These are phyloP conservation scores for Meiosimyza decipiens DNA, from an alignment of 2,888 invertebrate genomes.

Conservation along the genomic window DNA sequence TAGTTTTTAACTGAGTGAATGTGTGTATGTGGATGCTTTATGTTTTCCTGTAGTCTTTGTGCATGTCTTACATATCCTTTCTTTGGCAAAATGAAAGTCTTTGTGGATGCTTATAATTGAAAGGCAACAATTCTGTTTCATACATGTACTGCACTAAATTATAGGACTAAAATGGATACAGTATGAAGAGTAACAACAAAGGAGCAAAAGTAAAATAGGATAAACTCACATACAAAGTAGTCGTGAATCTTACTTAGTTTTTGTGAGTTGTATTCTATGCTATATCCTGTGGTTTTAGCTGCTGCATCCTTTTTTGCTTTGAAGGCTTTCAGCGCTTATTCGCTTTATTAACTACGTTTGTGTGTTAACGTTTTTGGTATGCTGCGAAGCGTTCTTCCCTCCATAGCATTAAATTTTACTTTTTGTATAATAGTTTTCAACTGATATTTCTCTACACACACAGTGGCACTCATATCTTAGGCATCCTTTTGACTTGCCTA, in stretches of 20 bases:
- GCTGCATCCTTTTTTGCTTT: not conserved
- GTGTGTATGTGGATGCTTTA: not conserved
- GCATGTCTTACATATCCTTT: not conserved
- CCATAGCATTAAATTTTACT: too few species aligned
- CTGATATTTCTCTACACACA: too few species aligned
- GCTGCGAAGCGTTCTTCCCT: too few species aligned
- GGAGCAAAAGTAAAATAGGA: not conserved
- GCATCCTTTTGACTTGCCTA: too few species aligned
- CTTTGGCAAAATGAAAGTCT: slow-evolving; percentile 8
- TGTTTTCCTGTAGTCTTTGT: not conserved
- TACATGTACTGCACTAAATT: not conserved
- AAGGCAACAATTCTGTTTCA: slow-evolving; percentile 14
- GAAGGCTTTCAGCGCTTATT: too few species aligned
- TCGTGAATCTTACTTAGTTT: not conserved
- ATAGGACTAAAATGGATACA: not conserved
- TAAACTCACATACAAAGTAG: not conserved
- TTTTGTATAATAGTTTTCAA: too few species aligned
- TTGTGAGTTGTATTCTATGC: not conserved
- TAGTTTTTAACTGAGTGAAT: too few species aligned
- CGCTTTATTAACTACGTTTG: too few species aligned
- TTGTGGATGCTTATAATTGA: slow-evolving; percentile 21
- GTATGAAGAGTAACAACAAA: not conserved
- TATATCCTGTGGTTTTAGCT: not conserved
- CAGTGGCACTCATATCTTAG: too few species aligned
- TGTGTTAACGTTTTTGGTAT: too few species aligned